Conservation (phyloP, 2,113 vertebrate species). For the Gambusia holbrooki region DNA sequence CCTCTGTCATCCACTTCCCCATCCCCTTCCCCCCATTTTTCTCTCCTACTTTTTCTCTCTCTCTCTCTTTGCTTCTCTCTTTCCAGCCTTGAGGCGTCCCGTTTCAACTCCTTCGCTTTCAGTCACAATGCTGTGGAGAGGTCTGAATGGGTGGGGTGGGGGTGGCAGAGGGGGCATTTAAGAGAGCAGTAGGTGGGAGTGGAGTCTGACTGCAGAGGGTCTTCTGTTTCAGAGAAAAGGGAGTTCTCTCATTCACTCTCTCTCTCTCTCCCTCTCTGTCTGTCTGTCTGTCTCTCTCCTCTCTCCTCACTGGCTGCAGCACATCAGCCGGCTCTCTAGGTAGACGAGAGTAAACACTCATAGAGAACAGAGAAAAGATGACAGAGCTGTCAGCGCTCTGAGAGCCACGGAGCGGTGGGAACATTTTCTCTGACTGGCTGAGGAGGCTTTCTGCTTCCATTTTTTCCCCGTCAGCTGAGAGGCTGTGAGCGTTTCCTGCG, state of each 20-base stretch:
- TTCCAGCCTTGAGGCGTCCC: slow-evolving; percentile 80
- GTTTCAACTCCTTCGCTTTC: slow-evolving; percentile 81
- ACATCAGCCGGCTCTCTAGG: slow-evolving; percentile 70
- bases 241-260: slow-evolving; percentile 72
- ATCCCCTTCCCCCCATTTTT: slow-evolving; percentile 8
- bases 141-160: slow-evolving; percentile 65
- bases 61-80: slow-evolving; percentile 43
- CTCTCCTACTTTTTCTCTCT: slow-evolving; percentile 36
- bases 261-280: slow-evolving; percentile 45
- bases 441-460: slow-evolving; percentile 35
- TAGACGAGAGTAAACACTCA: slow-evolving; percentile 65
- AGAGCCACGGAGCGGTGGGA: slow-evolving; percentile 59
- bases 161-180: slow-evolving; percentile 61
- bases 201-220: slow-evolving; percentile 83
- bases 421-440: slow-evolving; percentile 47
- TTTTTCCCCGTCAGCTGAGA: slow-evolving; percentile 34
- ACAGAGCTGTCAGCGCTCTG: slow-evolving; percentile 77
- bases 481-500: slow-evolving; percentile 28
- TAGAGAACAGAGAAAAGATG: slow-evolving; percentile 64
- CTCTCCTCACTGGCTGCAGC: slow-evolving; percentile 62
- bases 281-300: slow-evolving; percentile 29
- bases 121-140: slow-evolving; percentile 76
- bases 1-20: slow-evolving; percentile 13
- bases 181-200: slow-evolving; percentile 79
- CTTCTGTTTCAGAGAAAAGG: slow-evolving; percentile 82